Evolutionary conservation across 92 coral and sea anemone genomes (phyloP).

Genomic region (Bergia sp.): DNA sequence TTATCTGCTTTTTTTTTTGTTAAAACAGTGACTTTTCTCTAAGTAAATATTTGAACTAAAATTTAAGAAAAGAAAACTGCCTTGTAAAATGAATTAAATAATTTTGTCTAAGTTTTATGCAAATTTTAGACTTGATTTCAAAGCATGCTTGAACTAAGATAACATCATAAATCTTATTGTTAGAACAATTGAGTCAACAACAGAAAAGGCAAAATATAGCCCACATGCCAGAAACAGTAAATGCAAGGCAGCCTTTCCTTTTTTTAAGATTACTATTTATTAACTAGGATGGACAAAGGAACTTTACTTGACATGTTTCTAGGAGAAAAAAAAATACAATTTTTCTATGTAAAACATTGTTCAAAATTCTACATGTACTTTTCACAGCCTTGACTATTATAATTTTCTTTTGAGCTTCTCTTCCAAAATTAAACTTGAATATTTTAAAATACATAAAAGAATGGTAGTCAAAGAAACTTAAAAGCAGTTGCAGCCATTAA

Average conservation of each 20-base stretch:
- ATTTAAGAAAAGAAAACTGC: neutral
- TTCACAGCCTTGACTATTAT: too few species aligned
- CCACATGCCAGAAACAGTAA: neutral
- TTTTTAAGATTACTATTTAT: too few species aligned
- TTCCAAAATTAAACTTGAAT: neutral
- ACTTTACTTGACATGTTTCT: neutral
- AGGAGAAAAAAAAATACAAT: too few species aligned
- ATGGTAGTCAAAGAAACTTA: neutral
- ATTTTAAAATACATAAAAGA: too few species aligned
- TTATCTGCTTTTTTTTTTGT: neutral
- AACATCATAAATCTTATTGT: neutral
- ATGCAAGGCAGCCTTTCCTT: neutral
- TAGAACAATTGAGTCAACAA: neutral
- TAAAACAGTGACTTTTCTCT: neutral
- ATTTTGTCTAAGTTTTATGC: conserved; percentile 24
- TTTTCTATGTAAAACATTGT: too few species aligned
- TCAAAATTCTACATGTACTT: too few species aligned
- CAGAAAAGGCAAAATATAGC: neutral
- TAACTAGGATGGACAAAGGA: too few species aligned
- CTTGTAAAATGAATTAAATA: neutral
- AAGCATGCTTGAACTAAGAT: neutral
- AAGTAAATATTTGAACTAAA: neutral
- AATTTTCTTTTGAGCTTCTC: too few species aligned
- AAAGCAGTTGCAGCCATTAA: neutral
- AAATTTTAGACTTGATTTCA: conserved; percentile 9